These are phyloP conservation scores for Pomacea canaliculata DNA, from an alignment of 2,888 invertebrate genomes.

Conservation along the genomic window DNA sequence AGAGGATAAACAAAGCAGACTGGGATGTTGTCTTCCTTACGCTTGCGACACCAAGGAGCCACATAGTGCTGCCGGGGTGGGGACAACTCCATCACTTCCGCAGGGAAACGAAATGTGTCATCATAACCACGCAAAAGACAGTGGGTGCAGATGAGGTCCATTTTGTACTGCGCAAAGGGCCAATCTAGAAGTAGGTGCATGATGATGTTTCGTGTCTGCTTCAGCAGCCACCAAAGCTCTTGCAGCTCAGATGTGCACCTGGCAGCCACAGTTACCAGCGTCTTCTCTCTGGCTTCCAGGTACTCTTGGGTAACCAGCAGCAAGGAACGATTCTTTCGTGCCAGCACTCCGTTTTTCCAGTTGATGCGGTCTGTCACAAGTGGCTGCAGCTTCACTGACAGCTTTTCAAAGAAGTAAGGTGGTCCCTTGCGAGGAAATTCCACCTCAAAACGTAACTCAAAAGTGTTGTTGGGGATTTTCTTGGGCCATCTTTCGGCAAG, in stretches of 20 bases:
- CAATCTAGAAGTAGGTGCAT: slow-evolving; percentile 55
- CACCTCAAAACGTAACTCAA: slow-evolving; percentile 46
- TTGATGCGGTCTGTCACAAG: slow-evolving; percentile 50
- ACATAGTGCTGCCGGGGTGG: slow-evolving; percentile 50
- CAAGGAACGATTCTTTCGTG: slow-evolving; percentile 45
- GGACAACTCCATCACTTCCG: slow-evolving; percentile 50
- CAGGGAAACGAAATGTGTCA: slow-evolving; percentile 51
- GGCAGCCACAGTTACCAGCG: slow-evolving; percentile 48
- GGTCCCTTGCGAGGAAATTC: slow-evolving; percentile 53
- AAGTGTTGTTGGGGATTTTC: slow-evolving; percentile 33
- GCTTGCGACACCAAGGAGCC: slow-evolving; percentile 46
- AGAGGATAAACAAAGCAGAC: slow-evolving; percentile 57
- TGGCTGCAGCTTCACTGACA: slow-evolving; percentile 55
- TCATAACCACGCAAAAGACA: slow-evolving; percentile 47
- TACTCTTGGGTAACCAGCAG: slow-evolving; percentile 44
- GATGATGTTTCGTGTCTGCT: slow-evolving; percentile 46
- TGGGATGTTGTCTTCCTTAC: slow-evolving; percentile 44
- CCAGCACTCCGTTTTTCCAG: slow-evolving; percentile 61
- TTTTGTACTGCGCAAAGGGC: slow-evolving; percentile 57
- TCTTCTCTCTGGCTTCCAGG: slow-evolving; percentile 31
- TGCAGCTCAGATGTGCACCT: slow-evolving; percentile 49
- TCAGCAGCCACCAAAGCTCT: slow-evolving; percentile 58
- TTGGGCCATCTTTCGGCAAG: slow-evolving; percentile 49
- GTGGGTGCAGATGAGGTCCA: slow-evolving; percentile 54
- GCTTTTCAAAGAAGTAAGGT: slow-evolving; percentile 62